Evolutionary conservation across 2,113 vertebrate species (phyloP).

Genomic region (Triplophysa siluroides): DNA sequence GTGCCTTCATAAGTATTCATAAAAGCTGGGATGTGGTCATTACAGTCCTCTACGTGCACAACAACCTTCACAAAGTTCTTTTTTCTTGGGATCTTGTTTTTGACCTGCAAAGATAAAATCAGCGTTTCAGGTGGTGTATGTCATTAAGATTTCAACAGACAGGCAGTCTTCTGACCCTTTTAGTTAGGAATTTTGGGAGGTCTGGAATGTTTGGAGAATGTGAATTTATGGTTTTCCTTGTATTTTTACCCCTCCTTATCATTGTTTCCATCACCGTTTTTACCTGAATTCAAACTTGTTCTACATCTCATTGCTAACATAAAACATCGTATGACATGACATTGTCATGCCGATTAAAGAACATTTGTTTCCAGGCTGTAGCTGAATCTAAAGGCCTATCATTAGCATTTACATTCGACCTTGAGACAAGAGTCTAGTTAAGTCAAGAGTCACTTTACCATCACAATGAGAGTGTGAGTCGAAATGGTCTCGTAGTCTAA

Average conservation of each 20-base stretch:
- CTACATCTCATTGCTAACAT: neutral
- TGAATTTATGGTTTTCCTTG: neutral
- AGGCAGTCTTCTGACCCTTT: slow-evolving; percentile 1
- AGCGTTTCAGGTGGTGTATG: neutral
- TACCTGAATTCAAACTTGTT: neutral
- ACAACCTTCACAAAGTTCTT: slow-evolving; percentile 87
- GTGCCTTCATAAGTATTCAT: slow-evolving; percentile 77
- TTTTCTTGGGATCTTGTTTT: slow-evolving; percentile 92
- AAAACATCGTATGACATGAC: neutral
- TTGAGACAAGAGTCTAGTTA: slow-evolving; percentile 8
- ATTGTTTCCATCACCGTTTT: neutral
- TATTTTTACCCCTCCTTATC: neutral
- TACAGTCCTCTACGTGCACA: slow-evolving; percentile 83
- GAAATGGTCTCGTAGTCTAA: slow-evolving; percentile 81
- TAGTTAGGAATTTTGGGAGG: neutral
- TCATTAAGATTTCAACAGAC: neutral
- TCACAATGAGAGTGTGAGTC: slow-evolving; percentile 83
- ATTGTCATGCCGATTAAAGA: neutral
- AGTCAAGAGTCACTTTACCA: slow-evolving; percentile 75
- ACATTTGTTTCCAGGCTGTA: neutral
- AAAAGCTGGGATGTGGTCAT: slow-evolving; percentile 86
- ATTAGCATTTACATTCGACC: neutral
- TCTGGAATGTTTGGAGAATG: neutral
- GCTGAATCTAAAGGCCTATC: neutral
- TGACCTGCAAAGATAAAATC: slow-evolving; percentile 74